Evolutionary conservation across 2,113 vertebrate genomes (phyloP).

Genomic region (Euleptes europaea): DNA sequence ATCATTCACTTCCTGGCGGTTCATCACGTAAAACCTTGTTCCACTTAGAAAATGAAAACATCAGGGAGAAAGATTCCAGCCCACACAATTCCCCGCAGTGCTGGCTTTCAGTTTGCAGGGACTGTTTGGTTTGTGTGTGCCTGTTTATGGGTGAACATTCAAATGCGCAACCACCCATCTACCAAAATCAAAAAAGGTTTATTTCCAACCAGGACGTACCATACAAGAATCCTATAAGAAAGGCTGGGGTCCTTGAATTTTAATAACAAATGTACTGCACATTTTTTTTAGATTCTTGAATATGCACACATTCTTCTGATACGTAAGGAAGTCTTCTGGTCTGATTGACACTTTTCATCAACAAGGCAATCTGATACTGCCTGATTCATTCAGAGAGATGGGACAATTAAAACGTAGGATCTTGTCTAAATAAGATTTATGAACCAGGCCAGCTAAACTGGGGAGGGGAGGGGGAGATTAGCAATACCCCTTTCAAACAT

Average conservation of each 20-base stretch:
- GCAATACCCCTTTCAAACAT: conserved; percentile 84
- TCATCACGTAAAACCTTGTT: not conserved
- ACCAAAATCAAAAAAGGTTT: not conserved
- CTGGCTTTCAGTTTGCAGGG: not conserved
- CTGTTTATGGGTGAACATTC: not conserved
- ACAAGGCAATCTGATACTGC: conserved; percentile 68
- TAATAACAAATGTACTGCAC: conserved; percentile 31
- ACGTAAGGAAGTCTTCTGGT: conserved; percentile 70
- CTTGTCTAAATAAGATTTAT: conserved; percentile 74
- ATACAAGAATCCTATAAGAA: not conserved
- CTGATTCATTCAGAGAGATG: conserved; percentile 67
- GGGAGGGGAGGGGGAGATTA: conserved; percentile 72
- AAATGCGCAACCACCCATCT: not conserved
- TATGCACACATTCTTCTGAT: not conserved
- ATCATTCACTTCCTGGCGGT: not conserved
- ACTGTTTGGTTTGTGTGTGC: not conserved
- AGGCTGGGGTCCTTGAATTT: too few species aligned
- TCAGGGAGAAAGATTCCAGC: not conserved
- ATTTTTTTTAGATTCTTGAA: conserved; percentile 64
- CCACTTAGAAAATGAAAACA: not conserved
- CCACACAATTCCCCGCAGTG: not conserved
- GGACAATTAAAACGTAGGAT: conserved; percentile 67
- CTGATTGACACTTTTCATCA: conserved; percentile 78
- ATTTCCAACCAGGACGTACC: too few species aligned
- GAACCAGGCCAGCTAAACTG: conserved; percentile 75